Conservation (phyloP, 2,888 invertebrate genomes). For the Iphiclides podalirius region DNA sequence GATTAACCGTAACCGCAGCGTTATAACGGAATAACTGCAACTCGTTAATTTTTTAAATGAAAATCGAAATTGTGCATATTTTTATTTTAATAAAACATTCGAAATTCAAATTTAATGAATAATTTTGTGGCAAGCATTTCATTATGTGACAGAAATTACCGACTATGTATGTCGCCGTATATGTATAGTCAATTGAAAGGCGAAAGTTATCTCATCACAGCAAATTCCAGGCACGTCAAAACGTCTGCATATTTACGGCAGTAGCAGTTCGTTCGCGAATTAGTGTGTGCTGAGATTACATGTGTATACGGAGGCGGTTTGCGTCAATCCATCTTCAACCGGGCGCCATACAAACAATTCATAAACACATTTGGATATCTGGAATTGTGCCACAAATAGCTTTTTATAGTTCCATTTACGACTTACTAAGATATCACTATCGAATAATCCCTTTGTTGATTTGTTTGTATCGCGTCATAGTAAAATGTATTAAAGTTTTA, state of each 20-base stretch:
- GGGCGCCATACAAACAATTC: slow-evolving; percentile 64
- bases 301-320: slow-evolving; percentile 36
- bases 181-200: too few relatives aligned
- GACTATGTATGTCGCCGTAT: too few relatives aligned
- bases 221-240: not conserved
- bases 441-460: not conserved
- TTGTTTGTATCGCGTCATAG: slow-evolving; percentile 24
- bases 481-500: not conserved
- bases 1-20: too few relatives aligned
- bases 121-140: too few relatives aligned
- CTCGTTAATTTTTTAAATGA: too few relatives aligned
- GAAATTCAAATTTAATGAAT: too few relatives aligned
- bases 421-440: slow-evolving; percentile 5
- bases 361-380: slow-evolving; percentile 62
- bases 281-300: slow-evolving; percentile 10
- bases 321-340: slow-evolving; percentile 55
- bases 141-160: too few relatives aligned
- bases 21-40: too few relatives aligned
- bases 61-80: too few relatives aligned
- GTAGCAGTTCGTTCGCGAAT: slow-evolving; percentile 19
- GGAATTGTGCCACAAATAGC: slow-evolving; percentile 59
- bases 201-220: not conserved
- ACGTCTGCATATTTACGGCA: slow-evolving; percentile 9
- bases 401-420: slow-evolving; percentile 37
- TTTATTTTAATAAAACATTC: too few relatives aligned